These are phyloP conservation scores for Drosophila ercepeae DNA, from an alignment of 1,140 invertebrate genomes.

Conservation along the genomic window DNA sequence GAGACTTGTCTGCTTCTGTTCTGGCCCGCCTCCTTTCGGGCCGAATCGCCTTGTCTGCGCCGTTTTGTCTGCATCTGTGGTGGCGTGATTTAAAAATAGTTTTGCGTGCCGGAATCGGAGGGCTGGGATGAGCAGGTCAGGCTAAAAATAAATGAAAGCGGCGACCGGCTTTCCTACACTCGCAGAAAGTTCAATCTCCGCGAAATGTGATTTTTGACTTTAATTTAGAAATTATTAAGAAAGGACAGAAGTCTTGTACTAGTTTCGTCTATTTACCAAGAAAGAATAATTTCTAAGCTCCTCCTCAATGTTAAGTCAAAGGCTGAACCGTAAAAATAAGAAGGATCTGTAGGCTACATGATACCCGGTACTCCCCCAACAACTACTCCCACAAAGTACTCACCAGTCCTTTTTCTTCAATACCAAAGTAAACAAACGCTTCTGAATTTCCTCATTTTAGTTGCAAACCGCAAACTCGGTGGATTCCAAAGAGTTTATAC, in stretches of 20 bases:
- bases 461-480: background rate
- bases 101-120: conserved; percentile 51
- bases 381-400: too few species aligned
- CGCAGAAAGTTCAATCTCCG: background rate
- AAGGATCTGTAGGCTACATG: too few species aligned
- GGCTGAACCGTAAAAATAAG: too few species aligned
- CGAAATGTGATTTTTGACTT: too few species aligned
- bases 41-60: conserved; percentile 36
- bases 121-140: conserved; percentile 22
- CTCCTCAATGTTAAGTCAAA: too few species aligned
- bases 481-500: background rate
- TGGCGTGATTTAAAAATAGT: conserved; percentile 76
- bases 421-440: background rate
- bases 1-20: conserved; percentile 13
- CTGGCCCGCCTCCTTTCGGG: background rate
- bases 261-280: too few species aligned
- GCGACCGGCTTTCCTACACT: conserved; percentile 23
- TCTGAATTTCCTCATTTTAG: background rate
- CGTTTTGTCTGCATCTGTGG: conserved; percentile 62
- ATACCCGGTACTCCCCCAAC: too few species aligned
- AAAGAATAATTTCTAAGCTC: too few species aligned
- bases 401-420: too few species aligned
- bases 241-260: too few species aligned
- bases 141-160: conserved; percentile 69
- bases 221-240: too few species aligned